A percentile compares a stretch with the other conserved stretches of the same genome.
These are phyloP conservation scores for Euplagia quadripunctaria DNA, from an alignment of 2,888 invertebrate genomes.

Conservation along the genomic window DNA sequence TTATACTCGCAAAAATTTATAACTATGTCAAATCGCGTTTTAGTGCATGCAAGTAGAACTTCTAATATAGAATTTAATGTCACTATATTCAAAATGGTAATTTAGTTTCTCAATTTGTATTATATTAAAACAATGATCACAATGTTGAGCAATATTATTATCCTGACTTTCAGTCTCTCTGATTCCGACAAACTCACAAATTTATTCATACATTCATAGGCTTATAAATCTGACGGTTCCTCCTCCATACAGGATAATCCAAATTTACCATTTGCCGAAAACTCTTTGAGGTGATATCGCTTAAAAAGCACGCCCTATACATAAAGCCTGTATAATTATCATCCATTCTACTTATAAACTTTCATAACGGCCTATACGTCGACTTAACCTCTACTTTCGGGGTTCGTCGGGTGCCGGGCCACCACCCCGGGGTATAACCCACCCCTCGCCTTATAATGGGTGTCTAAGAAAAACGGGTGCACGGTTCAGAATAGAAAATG, in stretches of 20 bases:
- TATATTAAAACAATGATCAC: constrained; percentile 7
- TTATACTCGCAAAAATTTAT: not conserved
- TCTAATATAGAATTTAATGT: not conserved
- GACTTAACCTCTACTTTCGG: constrained; percentile 86
- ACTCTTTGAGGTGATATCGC: constrained; percentile 78
- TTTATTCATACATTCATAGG: constrained; percentile 49
- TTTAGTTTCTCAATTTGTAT: no score
- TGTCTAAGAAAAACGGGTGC: constrained; percentile 87
- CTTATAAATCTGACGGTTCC: constrained; percentile 41
- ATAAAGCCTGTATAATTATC: constrained; percentile 85
- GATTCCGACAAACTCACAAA: constrained; percentile 26
- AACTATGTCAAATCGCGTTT: not conserved
- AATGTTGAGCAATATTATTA: constrained; percentile 10
- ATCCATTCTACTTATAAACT: constrained; percentile 87
- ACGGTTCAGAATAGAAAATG: constrained; percentile 86
- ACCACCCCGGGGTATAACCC: constrained; percentile 60
- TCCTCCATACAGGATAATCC: constrained; percentile 36
- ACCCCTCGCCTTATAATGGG: constrained; percentile 82
- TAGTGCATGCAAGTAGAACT: not conserved
- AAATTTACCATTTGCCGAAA: constrained; percentile 69
- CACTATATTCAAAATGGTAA: not conserved
- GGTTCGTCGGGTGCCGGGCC: constrained; percentile 49
- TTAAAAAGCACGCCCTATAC: constrained; percentile 82
- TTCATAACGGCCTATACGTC: constrained; percentile 87
- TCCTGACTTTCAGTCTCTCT: constrained; percentile 14